Evolutionary conservation across 2,888 invertebrate genomes (phyloP), one percentile per base, ranked within the genome.

Genomic region (Drosophila rellima): DNA sequence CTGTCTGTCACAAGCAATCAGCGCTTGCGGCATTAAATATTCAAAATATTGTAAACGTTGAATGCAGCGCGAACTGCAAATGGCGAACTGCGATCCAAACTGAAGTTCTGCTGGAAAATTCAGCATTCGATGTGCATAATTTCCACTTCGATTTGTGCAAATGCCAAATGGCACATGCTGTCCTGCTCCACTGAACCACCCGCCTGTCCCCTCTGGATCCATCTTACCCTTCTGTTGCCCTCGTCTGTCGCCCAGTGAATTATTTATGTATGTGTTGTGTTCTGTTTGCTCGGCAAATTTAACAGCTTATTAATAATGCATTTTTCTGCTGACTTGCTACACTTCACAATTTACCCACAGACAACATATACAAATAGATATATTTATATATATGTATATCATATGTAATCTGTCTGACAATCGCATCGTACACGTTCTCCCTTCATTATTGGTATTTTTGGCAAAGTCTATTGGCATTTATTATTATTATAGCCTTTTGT

Each of bases 271-370:
- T 82, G 73, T 62, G 60, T 65, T 67, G 69, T 64, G 64, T 84
- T 84, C 74, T 84, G 85, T 84, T 83, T 83, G 85, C 85, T 85
- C 88, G 82, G 84, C 88, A 85, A 83, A 87, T 87, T 87, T 87
- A 87, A 88, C 83, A 79, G 88, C 83, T 85, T 83, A 83, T 83
- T 83, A 83, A 87, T 83, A 83, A 87, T 83, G 80, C 74, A 83
- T 87, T 82, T 79, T 79, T 76, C 70, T 71, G 76, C 76, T 85
- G 82, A 82, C 82, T 84, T 62, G 84, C 69, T 61, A 65, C 69
- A 70, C 68, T 62, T 70, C 70, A 57, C 57, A 62, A 39, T 78
- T 52, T 61, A 64, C 50, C 37, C 60, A 47, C 29, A 39, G 42
- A 48, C 59, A 35, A 54, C 13, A 47, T 15, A 48, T 33, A 48